These are phyloP conservation scores for Drosophila nannoptera DNA, from an alignment of 1,140 invertebrate species.

Conservation along the genomic window DNA sequence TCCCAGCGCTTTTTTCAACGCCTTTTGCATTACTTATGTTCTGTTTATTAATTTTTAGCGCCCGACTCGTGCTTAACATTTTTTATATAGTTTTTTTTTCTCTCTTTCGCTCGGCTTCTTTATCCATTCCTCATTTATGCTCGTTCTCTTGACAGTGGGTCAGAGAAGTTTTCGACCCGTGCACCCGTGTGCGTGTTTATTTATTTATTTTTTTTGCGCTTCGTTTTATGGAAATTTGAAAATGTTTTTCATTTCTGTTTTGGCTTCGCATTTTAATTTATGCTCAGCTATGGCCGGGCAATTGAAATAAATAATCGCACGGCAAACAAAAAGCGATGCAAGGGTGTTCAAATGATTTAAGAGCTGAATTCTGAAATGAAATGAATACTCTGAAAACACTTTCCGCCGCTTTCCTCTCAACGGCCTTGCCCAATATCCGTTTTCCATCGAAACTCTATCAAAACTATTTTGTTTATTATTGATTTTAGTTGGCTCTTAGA, in stretches of 20 bases:
- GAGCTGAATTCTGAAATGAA: background rate
- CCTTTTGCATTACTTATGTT: constrained; percentile 59
- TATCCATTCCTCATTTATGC: too few species aligned
- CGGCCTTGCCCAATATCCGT: constrained; percentile 4
- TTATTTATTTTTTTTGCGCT: constrained; percentile 2
- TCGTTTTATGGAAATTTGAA: constrained; percentile 23
- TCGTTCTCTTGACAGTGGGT: constrained; percentile 32
- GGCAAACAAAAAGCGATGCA: background rate
- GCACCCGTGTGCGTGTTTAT: constrained; percentile 9
- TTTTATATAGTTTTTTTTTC: constrained; percentile 25
- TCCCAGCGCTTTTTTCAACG: constrained; percentile 45
- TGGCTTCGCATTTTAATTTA: constrained; percentile 25
- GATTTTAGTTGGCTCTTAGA: background rate
- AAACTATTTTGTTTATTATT: background rate
- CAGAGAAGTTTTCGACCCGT: constrained; percentile 26
- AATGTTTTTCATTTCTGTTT: constrained; percentile 31
- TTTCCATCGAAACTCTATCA: background rate
- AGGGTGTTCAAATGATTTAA: constrained; percentile 20
- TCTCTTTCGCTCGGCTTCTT: background rate
- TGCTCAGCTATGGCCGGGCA: constrained; percentile 8
- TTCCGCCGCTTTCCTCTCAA: background rate
- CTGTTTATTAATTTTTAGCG: constrained; percentile 64
- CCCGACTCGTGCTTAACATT: constrained; percentile 35
- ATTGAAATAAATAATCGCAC: constrained; percentile 9
- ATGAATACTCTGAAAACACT: background rate